Evolutionary conservation across 2,113 vertebrate genomes (phyloP).

Genomic region (Cynoglossus semilaevis): DNA sequence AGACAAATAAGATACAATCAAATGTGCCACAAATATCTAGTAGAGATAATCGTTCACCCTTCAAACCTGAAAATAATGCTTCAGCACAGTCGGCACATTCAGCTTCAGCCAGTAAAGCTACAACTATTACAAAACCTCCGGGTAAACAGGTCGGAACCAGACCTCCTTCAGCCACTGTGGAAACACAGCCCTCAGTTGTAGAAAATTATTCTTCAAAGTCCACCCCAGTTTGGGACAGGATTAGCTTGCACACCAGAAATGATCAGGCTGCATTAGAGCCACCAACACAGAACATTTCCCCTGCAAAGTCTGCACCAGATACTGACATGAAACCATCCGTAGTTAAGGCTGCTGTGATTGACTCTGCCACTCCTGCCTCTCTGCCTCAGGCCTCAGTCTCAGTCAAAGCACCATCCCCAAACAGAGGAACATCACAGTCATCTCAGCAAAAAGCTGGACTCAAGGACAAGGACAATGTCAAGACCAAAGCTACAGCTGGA

Average conservation of each 20-base stretch:
- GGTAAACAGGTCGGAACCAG: conserved; percentile 15
- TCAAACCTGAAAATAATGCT: not conserved
- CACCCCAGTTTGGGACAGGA: not conserved
- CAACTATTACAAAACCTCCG: conserved; percentile 1
- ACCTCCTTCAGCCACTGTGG: conserved; percentile 21
- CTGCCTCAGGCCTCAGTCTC: conserved; percentile 70
- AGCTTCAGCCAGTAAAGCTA: conserved; percentile 12
- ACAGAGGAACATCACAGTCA: conserved; percentile 59
- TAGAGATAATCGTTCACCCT: conserved; percentile 2
- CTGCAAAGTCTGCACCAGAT: conserved; percentile 54
- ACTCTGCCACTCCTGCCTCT: conserved; percentile 68
- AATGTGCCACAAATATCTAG: not conserved
- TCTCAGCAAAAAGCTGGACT: conserved; percentile 65
- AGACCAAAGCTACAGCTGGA: conserved; percentile 36
- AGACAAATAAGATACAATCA: conserved; percentile 14
- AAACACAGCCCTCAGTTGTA: conserved; percentile 20
- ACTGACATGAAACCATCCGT: conserved; percentile 59
- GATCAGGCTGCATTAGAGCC: conserved; percentile 31
- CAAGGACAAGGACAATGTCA: conserved; percentile 51
- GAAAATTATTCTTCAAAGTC: conserved; percentile 17
- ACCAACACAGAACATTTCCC: conserved; percentile 33
- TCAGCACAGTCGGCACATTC: not conserved
- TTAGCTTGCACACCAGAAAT: conserved; percentile 23
- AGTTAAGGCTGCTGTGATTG: conserved; percentile 62
- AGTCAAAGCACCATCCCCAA: conserved; percentile 59